These are phyloP conservation scores for Glyptemys insculpta DNA, from an alignment of 2,797 vertebrate genomes.

Conservation along the genomic window DNA sequence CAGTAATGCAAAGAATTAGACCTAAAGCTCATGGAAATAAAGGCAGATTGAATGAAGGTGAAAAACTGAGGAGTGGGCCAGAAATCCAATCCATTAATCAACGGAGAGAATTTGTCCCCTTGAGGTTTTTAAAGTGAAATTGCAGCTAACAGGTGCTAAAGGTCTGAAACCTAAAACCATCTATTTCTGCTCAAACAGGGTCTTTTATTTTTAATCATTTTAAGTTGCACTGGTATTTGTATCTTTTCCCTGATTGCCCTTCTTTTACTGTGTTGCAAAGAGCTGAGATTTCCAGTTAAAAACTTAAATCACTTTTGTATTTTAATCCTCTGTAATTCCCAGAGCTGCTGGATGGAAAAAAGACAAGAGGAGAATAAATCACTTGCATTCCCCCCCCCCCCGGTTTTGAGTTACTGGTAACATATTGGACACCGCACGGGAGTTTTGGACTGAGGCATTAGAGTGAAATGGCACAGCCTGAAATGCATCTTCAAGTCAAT, in stretches of 20 bases:
- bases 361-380: conserved; percentile 68
- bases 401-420: conserved; percentile 56
- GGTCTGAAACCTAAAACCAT: conserved; percentile 18
- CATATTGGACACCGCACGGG: conserved; percentile 66
- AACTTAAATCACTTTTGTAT: conserved; percentile 66
- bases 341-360: conserved; percentile 62
- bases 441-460: conserved; percentile 74
- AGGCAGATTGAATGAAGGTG: conserved; percentile 23
- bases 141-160: conserved; percentile 3
- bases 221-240: conserved; percentile 53
- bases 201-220: conserved; percentile 56
- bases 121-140: conserved; percentile 25
- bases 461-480: conserved; percentile 60
- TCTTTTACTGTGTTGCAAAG: conserved; percentile 12
- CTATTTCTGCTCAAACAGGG: conserved; percentile 30
- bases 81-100: conserved; percentile 17
- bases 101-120: conserved; percentile 7
- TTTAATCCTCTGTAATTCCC: conserved; percentile 65
- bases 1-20: conserved; percentile 41
- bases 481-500: conserved; percentile 68
- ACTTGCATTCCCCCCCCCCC: conserved; percentile 53
- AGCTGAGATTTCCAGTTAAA: conserved; percentile 56
- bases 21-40: conserved; percentile 46
- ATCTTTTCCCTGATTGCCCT: conserved; percentile 30
- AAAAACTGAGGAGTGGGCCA: background rate